Evolutionary conservation across 1,140 invertebrate species (phyloP).

Genomic region (Arctopsyche grandis): DNA sequence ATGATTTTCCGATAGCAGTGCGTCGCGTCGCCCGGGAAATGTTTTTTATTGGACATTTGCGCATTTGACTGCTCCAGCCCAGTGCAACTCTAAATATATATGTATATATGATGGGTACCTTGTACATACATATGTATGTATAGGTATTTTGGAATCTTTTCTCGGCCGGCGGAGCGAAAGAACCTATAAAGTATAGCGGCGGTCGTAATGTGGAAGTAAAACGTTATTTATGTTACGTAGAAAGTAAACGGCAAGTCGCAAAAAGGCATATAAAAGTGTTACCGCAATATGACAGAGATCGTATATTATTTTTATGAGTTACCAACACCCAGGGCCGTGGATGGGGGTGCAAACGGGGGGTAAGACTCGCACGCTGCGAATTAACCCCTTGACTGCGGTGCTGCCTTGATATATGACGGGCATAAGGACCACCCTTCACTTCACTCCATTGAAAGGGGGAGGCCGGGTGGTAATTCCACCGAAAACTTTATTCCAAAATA

Average conservation of each 20-base stretch:
- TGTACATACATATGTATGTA: no score
- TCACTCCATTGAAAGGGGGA: neutral
- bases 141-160: constrained; percentile 50
- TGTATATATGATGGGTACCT: no score
- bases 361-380: constrained; percentile 28
- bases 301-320: constrained; percentile 56
- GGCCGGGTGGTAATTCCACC: no score
- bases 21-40: neutral
- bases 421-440: neutral
- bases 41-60: constrained; percentile 35
- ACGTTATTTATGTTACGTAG: constrained; percentile 54
- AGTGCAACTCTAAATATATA: constrained; percentile 30
- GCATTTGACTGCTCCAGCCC: constrained; percentile 4
- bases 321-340: constrained; percentile 47
- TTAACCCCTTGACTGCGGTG: constrained; percentile 38
- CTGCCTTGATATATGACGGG: constrained; percentile 25
- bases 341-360: neutral
- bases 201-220: constrained; percentile 54
- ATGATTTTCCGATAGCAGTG: constrained; percentile 27
- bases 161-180: constrained; percentile 38
- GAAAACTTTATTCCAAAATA: no score
- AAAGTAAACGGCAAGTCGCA: constrained; percentile 54
- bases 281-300: constrained; percentile 55
- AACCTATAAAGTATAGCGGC: constrained; percentile 53
- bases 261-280: constrained; percentile 55